Conservation (phyloP, 2,888 invertebrate species). For the Dynastes grantii region DNA sequence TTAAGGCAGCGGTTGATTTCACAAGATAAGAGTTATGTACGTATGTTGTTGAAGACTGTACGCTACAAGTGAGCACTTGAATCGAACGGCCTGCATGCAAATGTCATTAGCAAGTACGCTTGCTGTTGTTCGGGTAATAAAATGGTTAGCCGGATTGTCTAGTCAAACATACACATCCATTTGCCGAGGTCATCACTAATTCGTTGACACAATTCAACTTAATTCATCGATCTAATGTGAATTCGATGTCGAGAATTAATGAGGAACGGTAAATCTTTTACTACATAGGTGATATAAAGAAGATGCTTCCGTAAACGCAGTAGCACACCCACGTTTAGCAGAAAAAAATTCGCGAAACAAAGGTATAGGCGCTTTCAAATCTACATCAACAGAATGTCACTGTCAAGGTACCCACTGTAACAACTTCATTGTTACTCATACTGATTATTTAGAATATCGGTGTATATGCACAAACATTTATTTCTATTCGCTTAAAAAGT, state of each 20-base stretch:
- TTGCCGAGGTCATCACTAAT: constrained; percentile 10
- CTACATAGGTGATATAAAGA: not conserved
- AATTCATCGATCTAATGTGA: constrained; percentile 9
- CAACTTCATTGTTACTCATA: too few relatives aligned
- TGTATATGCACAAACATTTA: too few relatives aligned
- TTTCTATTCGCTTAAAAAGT: too few relatives aligned
- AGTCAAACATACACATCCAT: constrained; percentile 13
- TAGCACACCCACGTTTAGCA: too few relatives aligned
- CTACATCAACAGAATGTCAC: too few relatives aligned
- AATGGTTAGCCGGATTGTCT: constrained; percentile 6
- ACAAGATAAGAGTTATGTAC: constrained; percentile 14
- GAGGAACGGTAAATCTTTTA: constrained; percentile 1
- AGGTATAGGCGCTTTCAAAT: too few relatives aligned
- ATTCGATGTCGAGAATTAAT: constrained; percentile 6
- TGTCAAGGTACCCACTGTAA: too few relatives aligned
- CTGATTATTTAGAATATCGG: too few relatives aligned
- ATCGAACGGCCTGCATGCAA: constrained; percentile 8
- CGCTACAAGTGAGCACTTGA: not conserved
- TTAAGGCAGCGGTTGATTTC: constrained; percentile 7
- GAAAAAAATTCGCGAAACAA: too few relatives aligned
- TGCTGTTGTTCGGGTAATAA: constrained; percentile 2
- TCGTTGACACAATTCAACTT: constrained; percentile 4
- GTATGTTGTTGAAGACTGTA: not conserved
- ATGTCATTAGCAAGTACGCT: constrained; percentile 21
- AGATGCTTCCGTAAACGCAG: not conserved